phyloP scores from a whole-genome alignment of 2,797 vertebrate species.

The Coranthus polyacanthus region DNA sequence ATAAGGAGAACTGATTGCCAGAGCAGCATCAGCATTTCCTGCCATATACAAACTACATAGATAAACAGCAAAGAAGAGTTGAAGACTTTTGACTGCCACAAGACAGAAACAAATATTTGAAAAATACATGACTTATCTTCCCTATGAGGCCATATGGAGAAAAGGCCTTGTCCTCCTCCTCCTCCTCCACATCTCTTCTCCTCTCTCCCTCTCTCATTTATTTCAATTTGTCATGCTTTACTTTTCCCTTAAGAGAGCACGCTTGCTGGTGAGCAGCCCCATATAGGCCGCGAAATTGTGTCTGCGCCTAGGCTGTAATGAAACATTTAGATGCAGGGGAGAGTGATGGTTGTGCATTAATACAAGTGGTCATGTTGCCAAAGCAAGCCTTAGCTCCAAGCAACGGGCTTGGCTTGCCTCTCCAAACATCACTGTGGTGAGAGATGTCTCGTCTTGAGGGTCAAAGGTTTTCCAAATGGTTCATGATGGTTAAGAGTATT shows the following conservation, averaged over 20 bases:
- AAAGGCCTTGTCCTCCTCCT: constrained; percentile 59
- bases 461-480: constrained; percentile 47
- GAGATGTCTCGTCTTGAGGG: constrained; percentile 48
- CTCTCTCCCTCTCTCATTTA: constrained; percentile 83
- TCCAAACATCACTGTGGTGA: constrained; percentile 37
- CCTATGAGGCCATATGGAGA: constrained; percentile 60
- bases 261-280: constrained; percentile 73
- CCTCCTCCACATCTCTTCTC: constrained; percentile 63
- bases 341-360: constrained; percentile 81
- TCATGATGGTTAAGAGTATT: constrained; percentile 27
- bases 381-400: constrained; percentile 46
- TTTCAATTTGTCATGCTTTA: constrained; percentile 89
- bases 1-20: constrained; percentile 12
- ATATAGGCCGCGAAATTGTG: constrained; percentile 84
- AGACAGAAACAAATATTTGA: constrained; percentile 53
- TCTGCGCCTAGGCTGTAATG: constrained; percentile 82
- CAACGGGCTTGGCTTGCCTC: constrained; percentile 35
- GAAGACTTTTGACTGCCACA: constrained; percentile 30
- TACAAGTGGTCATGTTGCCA: constrained; percentile 66
- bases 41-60: constrained; percentile 6
- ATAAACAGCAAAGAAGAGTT: constrained; percentile 31
- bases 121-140: constrained; percentile 54
- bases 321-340: constrained; percentile 86
- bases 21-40: constrained; percentile 2
- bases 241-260: constrained; percentile 81